Evolutionary conservation across 2,113 vertebrate genomes (phyloP).

Genomic region (Macquaria ambigua): DNA sequence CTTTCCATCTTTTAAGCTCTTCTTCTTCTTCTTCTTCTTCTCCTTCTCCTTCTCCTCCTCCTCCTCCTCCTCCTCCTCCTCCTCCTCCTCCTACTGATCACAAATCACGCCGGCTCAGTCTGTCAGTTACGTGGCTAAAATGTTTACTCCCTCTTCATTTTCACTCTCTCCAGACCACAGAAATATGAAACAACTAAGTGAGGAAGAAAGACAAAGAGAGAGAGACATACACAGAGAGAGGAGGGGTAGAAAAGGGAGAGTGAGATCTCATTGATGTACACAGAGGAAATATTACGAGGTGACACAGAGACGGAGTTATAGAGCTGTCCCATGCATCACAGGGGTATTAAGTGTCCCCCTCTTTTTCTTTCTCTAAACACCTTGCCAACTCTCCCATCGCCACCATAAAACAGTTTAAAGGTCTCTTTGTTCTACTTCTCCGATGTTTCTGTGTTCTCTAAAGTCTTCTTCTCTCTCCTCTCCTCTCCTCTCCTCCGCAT

Average conservation of each 20-base stretch:
- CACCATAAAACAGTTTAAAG: slow-evolving; percentile 45
- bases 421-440: slow-evolving; percentile 37
- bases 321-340: slow-evolving; percentile 43
- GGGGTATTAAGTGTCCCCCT: slow-evolving; percentile 51
- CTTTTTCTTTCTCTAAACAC: slow-evolving; percentile 53
- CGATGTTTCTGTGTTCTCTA: slow-evolving; percentile 40
- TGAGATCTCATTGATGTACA: slow-evolving; percentile 11
- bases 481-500: slow-evolving; percentile 4
- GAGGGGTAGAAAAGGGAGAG: neutral
- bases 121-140: slow-evolving; percentile 34
- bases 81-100: too few species aligned
- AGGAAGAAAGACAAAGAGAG: neutral
- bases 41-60: neutral
- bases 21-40: neutral
- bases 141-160: slow-evolving; percentile 18
- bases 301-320: slow-evolving; percentile 22
- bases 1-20: neutral
- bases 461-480: slow-evolving; percentile 36
- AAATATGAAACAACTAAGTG: slow-evolving; percentile 37
- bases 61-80: too few species aligned
- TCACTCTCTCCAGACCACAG: neutral
- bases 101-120: neutral
- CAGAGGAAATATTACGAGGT: slow-evolving; percentile 40
- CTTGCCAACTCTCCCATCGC: slow-evolving; percentile 31
- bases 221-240: neutral